A percentile compares a stretch with the other conserved stretches of the same genome.
These are phyloP conservation scores for Aphelinus certus DNA, from an alignment of 1,140 invertebrate genomes.

Conservation along the genomic window DNA sequence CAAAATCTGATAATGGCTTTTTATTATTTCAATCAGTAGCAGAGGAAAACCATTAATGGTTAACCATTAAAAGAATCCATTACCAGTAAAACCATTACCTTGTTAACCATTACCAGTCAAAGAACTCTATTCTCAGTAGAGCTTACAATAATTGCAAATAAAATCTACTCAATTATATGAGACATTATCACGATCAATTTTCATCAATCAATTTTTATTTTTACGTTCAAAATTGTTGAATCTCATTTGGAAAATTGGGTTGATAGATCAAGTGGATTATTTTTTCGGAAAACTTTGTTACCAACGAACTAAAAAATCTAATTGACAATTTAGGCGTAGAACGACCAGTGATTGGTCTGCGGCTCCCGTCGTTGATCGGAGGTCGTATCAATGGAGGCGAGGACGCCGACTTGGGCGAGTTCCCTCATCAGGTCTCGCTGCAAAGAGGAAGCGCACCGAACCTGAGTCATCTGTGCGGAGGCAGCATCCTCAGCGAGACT, in stretches of 20 bases:
- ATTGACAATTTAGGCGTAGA: not conserved
- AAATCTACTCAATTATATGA: too few relatives aligned
- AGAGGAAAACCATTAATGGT: too few relatives aligned
- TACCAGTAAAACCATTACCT: too few relatives aligned
- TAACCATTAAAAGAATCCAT: too few relatives aligned
- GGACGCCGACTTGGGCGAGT: constrained; percentile 51
- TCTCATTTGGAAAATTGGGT: not conserved
- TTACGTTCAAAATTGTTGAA: not conserved
- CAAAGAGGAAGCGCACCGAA: constrained; percentile 22
- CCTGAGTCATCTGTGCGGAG: constrained; percentile 23
- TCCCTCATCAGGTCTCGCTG: constrained; percentile 61
- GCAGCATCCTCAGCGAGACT: constrained; percentile 12
- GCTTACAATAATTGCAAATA: too few relatives aligned
- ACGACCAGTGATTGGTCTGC: not conserved
- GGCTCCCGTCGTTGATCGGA: not conserved
- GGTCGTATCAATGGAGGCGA: constrained; percentile 59
- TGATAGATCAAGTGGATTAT: too few relatives aligned
- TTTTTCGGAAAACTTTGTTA: not conserved
- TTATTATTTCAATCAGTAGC: too few relatives aligned
- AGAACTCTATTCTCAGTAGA: too few relatives aligned
- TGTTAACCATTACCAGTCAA: too few relatives aligned
- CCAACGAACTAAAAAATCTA: not conserved
- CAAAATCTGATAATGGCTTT: too few relatives aligned
- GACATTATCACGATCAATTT: too few relatives aligned
- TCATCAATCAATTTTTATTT: not conserved